phyloP scores from a whole-genome alignment of 1,140 invertebrate species.

The Magallana angulata region DNA sequence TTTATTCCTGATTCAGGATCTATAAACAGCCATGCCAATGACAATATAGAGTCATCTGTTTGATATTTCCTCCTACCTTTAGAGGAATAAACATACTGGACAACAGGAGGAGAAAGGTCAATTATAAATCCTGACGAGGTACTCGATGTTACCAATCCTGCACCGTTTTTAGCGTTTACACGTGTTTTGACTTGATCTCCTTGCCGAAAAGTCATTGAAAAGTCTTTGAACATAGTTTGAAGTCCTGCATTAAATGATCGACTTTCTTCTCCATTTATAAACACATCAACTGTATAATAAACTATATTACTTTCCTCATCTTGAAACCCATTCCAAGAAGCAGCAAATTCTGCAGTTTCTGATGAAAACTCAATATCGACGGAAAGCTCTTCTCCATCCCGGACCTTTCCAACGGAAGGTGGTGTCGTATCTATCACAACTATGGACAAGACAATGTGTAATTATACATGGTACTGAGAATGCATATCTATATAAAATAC shows the following conservation, averaged over 20 bases:
- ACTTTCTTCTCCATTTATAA: conserved; percentile 52
- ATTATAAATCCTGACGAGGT: conserved; percentile 58
- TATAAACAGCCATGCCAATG: conserved; percentile 56
- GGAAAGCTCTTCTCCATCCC: conserved; percentile 47
- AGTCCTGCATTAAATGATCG: conserved; percentile 41
- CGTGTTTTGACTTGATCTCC: conserved; percentile 49
- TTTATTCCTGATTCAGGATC: conserved; percentile 61
- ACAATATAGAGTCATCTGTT: conserved; percentile 20
- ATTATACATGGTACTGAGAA: background rate
- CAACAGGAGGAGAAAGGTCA: conserved; percentile 59
- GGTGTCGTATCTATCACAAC: conserved; percentile 62
- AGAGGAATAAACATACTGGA: conserved; percentile 47
- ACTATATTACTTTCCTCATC: conserved; percentile 63
- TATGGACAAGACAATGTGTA: conserved; percentile 36
- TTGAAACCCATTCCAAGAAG: conserved; percentile 56
- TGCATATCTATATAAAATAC: no score
- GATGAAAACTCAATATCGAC: conserved; percentile 61
- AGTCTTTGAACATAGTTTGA: conserved; percentile 50
- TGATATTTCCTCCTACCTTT: conserved; percentile 48
- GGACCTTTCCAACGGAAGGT: conserved; percentile 54
- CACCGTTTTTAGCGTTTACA: conserved; percentile 58
- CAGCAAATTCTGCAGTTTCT: conserved; percentile 53
- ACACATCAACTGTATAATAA: conserved; percentile 54
- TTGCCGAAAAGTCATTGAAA: conserved; percentile 58
- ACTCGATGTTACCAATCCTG: conserved; percentile 34